phyloP scores from a whole-genome alignment of 2,888 invertebrate genomes.

The Ommatoiulus sabulosus region DNA sequence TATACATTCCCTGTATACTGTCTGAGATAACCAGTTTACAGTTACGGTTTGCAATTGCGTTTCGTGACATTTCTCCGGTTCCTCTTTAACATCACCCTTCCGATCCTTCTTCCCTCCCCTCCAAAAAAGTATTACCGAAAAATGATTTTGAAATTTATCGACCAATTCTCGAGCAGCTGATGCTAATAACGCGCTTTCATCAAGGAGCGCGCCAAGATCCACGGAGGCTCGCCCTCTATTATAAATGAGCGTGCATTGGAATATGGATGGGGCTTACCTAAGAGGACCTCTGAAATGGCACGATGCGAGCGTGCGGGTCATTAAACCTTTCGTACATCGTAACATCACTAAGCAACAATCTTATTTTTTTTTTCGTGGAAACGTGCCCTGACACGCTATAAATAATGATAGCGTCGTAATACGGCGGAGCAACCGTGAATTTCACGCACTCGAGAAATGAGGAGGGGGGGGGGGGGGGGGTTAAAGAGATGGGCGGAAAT shows the following conservation, averaged over 20 bases:
- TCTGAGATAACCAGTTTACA: too few relatives aligned
- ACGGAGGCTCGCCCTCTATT: background rate
- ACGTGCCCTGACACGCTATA: background rate
- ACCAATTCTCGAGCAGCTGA: slow-evolving; percentile 25
- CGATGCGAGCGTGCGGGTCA: background rate
- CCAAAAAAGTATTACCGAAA: background rate
- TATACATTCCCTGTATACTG: too few relatives aligned
- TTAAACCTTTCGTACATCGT: background rate
- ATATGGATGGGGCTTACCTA: background rate
- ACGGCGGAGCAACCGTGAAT: background rate
- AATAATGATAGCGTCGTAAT: background rate
- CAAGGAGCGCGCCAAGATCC: background rate
- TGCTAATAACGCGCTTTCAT: slow-evolving; percentile 25
- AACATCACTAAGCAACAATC: background rate
- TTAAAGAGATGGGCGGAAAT: too few relatives aligned
- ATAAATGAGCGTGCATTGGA: background rate
- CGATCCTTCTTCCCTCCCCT: background rate
- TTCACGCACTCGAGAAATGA: too few relatives aligned
- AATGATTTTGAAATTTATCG: slow-evolving; percentile 34
- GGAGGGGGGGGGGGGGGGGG: too few relatives aligned
- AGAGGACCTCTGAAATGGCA: background rate
- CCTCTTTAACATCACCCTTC: background rate
- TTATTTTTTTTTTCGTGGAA: background rate
- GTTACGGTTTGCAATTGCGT: too few relatives aligned
- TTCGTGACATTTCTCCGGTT: background rate